phyloP scores from a whole-genome alignment of 2,797 vertebrate species.

The Cossypha dichroa region DNA sequence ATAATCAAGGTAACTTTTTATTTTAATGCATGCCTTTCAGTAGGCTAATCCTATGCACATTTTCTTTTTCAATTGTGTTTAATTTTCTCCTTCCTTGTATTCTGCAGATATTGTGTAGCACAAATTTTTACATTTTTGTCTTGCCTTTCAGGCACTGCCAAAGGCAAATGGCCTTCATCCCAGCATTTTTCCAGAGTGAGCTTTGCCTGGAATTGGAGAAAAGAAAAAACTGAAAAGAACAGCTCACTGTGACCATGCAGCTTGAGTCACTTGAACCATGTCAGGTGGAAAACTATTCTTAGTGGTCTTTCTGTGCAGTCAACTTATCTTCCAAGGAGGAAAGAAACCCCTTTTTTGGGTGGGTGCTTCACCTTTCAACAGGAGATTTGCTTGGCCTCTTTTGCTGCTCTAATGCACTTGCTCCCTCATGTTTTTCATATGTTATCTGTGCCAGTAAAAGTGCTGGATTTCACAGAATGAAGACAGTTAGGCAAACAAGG shows the following conservation, averaged over 20 bases:
- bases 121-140: not conserved
- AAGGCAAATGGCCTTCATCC: not conserved
- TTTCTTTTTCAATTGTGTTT: not conserved
- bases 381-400: not conserved
- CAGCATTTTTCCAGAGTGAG: not conserved
- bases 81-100: not conserved
- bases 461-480: not conserved
- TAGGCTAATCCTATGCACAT: not conserved
- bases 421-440: not conserved
- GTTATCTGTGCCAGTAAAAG: not conserved
- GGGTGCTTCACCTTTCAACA: not conserved
- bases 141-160: not conserved
- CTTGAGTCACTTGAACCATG: not conserved
- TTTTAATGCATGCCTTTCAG: not conserved
- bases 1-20: not conserved
- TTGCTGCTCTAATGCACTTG: not conserved
- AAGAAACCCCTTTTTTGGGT: not conserved
- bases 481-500: conserved; percentile 41
- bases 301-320: not conserved
- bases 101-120: not conserved
- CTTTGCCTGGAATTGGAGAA: not conserved
- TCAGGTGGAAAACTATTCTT: not conserved
- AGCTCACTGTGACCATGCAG: not conserved
- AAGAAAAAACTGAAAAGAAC: not conserved
- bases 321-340: not conserved